Evolutionary conservation across 1,140 invertebrate species (phyloP), one percentile per base, ranked within the genome.

Genomic region (Drosophila tristis): DNA sequence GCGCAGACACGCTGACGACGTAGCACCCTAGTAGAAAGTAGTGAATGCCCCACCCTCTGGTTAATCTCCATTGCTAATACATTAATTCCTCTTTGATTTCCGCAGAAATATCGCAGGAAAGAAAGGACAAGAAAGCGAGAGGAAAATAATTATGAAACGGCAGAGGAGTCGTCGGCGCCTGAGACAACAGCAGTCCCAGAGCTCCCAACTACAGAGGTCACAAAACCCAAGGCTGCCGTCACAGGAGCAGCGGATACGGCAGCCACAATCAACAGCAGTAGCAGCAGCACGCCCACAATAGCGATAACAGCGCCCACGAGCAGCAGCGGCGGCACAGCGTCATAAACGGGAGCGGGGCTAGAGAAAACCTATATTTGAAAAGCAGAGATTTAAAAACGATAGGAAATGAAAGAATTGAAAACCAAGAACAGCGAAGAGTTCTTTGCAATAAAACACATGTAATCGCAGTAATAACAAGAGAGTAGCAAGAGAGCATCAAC

Each of bases 341-440:
- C 68, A 58, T 77, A 56, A 68, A 65, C 60, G 50, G 73, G 67
- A 66, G 4, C 55, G 13, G 55, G 49, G 64, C 72, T 73, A 53
- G 84, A 87, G 58, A 87, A 86, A 54, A 87, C 82, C 71, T 57
- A 82, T 63, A 87, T 89, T 66, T 82, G 35, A 79, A 76, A 75
- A 26, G 5, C 42, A n/a, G 50, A 53, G 20, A 29, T 50, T 5
- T 16, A 31, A 26, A 66, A 55, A 57, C 48, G 71, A 58, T 45
- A 31, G 57, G 68, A 61, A 68, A 43, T 13, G 26, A 58, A 68
- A 55, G 44, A 60, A 16, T 63, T 47, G 43, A 62, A 57, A 55
- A 29, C 9, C 35, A 39, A 39, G 35, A 53, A n/a, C 71, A 72
- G 48, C 31, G 44, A 59, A 71, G 25, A 58, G 67, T 70, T 71